phyloP scores from a whole-genome alignment of 2,113 vertebrate species.

The Callocephalon fimbriatum region DNA sequence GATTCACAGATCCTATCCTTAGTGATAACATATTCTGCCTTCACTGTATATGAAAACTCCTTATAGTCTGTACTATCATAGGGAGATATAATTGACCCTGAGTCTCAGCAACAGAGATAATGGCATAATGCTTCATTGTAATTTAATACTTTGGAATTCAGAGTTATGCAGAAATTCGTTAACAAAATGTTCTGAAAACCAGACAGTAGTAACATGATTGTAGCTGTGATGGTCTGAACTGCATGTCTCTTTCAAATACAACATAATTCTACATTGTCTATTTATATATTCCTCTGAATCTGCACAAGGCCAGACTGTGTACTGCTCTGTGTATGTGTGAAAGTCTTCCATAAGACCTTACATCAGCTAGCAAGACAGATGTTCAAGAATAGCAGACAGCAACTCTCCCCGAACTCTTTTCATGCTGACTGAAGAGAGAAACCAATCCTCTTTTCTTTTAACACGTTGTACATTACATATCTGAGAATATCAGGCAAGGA shows the following conservation, averaged over 20 bases:
- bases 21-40: background rate
- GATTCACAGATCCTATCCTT: background rate
- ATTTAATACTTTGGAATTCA: background rate
- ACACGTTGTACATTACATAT: background rate
- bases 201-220: background rate
- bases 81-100: background rate
- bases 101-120: background rate
- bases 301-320: background rate
- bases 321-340: background rate
- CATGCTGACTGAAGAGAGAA: background rate
- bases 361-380: slow-evolving; percentile 10
- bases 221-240: background rate
- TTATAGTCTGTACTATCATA: background rate
- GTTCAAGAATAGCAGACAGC: background rate
- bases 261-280: background rate
- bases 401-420: background rate
- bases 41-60: background rate
- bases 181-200: background rate
- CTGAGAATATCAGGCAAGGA: background rate
- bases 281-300: background rate
- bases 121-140: background rate
- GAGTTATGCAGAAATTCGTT: background rate
- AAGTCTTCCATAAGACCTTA: background rate
- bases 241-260: background rate
- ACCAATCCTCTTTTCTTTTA: background rate